phyloP scores from a whole-genome alignment of 2,113 vertebrate species.

The Pelecanoides urinatrix region DNA sequence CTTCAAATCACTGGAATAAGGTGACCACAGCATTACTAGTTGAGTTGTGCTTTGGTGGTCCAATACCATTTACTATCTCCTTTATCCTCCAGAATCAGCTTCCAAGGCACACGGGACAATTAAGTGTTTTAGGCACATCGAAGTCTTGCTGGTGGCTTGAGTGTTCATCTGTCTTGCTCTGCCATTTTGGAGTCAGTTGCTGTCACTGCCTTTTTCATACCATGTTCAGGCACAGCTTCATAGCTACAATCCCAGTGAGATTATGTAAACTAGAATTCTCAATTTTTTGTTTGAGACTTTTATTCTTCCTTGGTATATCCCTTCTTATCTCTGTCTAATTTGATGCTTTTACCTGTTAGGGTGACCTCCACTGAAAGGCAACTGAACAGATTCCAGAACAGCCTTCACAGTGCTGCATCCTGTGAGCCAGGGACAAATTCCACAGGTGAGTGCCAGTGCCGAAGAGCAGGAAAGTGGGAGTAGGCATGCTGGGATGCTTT shows the following conservation, averaged over 20 bases:
- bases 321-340: slow-evolving; percentile 20
- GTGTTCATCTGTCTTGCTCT: background rate
- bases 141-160: background rate
- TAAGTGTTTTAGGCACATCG: background rate
- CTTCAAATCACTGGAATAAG: background rate
- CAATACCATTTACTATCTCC: background rate
- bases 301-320: background rate
- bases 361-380: slow-evolving; percentile 62
- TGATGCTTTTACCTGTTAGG: slow-evolving; percentile 60
- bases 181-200: background rate
- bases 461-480: background rate
- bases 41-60: background rate
- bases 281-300: background rate
- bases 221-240: background rate
- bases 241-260: background rate
- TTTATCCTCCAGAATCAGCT: background rate
- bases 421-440: slow-evolving; percentile 57
- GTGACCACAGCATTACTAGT: background rate
- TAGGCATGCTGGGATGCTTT: background rate
- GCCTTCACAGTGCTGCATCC: slow-evolving; percentile 37
- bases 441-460: slow-evolving; percentile 65
- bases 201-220: background rate
- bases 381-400: slow-evolving; percentile 63
- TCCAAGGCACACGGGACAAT: background rate
- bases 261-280: background rate